Evolutionary conservation across 2,888 invertebrate species (phyloP), one percentile per base, ranked within the genome.

Genomic region (Eupithecia subfuscata): DNA sequence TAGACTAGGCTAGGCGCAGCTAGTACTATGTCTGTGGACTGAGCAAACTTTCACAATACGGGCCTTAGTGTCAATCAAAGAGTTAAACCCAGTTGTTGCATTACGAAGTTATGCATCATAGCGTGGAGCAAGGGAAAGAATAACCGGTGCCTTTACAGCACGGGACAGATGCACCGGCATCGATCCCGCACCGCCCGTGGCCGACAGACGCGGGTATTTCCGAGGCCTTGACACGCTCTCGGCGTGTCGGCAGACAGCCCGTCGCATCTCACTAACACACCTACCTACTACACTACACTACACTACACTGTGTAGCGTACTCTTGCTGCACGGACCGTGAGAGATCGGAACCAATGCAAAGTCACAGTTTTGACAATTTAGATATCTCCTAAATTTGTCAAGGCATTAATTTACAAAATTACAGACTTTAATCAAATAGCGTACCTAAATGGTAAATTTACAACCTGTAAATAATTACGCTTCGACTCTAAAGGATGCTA

Each of bases 191-290:
- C 25, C 60, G 75, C 40, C 75, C 70, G 56, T 60, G 25, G 60
- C 60, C 60, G 14, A 25, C 76, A 65, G 78, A 78, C 79, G 64
- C 34, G 77, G 80, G 79, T 79, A 80, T 79, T 75, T 77, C 69
- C 78, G 77, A 76, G 83, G 83, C 85, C 85, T 85, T 86, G 85
- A 85, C 86, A 84, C 81, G 74, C 74, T 80, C 73, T 73, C 60
- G 25, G 12, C 60, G 60, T 12, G 52, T 56, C 75, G 68, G 71
- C 80, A 78, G 82, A 78, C 80, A 76, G 75, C 77, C 72, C 78
- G 77, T 75, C 80, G 75, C 72, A 71, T 73, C 80, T 75, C 76
- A 60, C 76, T 73, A 73, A 64, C 75, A 71, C 75, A 75, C 45
- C 78, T 77, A 22, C 12, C 25, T 25, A 60, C 64, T 63, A 64